These are phyloP conservation scores for Taeniopygia guttata DNA, from an alignment of 2,797 vertebrate species.

Conservation along the genomic window DNA sequence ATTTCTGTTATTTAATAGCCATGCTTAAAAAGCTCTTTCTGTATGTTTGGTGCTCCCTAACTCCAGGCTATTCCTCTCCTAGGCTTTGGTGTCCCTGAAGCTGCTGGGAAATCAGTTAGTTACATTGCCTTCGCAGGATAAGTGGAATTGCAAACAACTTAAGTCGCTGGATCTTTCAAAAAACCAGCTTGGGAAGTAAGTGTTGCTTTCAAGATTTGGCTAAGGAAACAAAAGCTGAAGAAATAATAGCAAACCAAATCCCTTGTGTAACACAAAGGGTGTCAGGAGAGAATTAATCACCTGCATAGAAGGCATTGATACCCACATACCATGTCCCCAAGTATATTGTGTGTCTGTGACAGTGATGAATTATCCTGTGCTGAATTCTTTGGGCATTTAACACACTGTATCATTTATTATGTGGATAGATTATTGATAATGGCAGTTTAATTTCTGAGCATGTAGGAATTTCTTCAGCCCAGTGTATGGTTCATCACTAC, in stretches of 20 bases:
- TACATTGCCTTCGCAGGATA: slow-evolving; percentile 80
- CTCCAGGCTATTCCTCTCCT: slow-evolving; percentile 11
- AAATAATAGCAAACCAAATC: background rate
- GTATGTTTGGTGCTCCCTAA: slow-evolving; percentile 1
- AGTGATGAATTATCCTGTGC: slow-evolving; percentile 43
- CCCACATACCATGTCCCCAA: background rate
- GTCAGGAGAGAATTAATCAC: slow-evolving; percentile 54
- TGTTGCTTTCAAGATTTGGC: slow-evolving; percentile 1
- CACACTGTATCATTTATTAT: slow-evolving; percentile 38
- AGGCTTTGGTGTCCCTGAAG: slow-evolving; percentile 86
- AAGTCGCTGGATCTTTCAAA: slow-evolving; percentile 90
- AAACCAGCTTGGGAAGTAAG: slow-evolving; percentile 94
- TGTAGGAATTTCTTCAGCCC: background rate
- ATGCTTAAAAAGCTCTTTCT: background rate
- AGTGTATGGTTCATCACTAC: background rate
- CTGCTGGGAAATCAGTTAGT: slow-evolving; percentile 87
- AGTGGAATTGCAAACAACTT: slow-evolving; percentile 89
- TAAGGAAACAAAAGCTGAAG: slow-evolving; percentile 31
- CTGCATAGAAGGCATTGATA: slow-evolving; percentile 44
- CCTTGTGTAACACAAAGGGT: background rate
- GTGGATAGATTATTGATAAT: slow-evolving; percentile 38
- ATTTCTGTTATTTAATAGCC: slow-evolving; percentile 37
- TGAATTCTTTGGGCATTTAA: background rate
- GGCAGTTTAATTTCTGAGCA: slow-evolving; percentile 30
- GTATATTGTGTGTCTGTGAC: slow-evolving; percentile 47